Conservation (phyloP, 2,888 invertebrate species). For the Julus scanicus region DNA sequence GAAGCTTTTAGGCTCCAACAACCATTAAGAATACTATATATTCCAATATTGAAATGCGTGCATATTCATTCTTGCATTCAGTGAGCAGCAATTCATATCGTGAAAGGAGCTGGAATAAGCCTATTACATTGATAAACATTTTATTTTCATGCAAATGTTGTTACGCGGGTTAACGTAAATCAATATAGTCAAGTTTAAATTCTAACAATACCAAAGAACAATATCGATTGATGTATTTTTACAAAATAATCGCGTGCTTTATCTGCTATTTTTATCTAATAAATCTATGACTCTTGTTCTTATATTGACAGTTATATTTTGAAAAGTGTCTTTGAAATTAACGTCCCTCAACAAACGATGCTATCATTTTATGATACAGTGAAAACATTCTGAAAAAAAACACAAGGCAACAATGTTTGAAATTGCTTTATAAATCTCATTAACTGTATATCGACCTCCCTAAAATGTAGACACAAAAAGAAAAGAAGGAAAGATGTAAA, state of each 20-base stretch:
- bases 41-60: neutral
- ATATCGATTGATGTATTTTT: neutral
- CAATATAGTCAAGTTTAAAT: neutral
- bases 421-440: too few relatives aligned
- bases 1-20: conserved; percentile 35
- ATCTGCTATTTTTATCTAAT: neutral
- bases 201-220: neutral
- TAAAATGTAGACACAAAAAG: too few relatives aligned
- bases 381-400: too few relatives aligned
- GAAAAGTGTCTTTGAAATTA: too few relatives aligned
- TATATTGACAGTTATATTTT: too few relatives aligned
- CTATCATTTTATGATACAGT: too few relatives aligned
- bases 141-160: conserved; percentile 23
- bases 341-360: too few relatives aligned
- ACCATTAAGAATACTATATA: conserved; percentile 4
- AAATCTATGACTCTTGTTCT: neutral
- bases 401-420: too few relatives aligned
- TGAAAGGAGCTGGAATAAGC: neutral
- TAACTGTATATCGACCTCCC: too few relatives aligned
- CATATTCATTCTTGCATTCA: conserved; percentile 21
- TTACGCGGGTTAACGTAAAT: neutral
- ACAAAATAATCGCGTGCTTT: neutral
- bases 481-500: too few relatives aligned
- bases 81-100: neutral
- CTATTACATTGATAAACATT: conserved; percentile 26